These are phyloP conservation scores for Thamnophis elegans DNA, from an alignment of 2,797 vertebrate genomes.

Conservation along the genomic window DNA sequence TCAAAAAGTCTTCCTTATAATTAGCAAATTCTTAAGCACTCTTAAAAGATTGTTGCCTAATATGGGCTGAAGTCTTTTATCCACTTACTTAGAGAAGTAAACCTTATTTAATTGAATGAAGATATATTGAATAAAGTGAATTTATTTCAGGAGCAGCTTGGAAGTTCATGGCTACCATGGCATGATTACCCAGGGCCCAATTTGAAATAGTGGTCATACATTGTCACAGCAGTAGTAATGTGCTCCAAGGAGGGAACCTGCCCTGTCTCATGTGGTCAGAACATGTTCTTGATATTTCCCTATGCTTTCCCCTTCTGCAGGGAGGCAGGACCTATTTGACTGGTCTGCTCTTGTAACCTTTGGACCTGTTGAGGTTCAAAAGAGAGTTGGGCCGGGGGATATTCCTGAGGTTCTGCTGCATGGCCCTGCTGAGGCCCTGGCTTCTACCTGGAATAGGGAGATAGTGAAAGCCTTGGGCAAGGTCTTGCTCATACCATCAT, in stretches of 20 bases:
- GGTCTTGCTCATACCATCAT: not conserved
- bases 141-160: not conserved
- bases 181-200: not conserved
- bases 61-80: not conserved
- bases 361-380: not conserved
- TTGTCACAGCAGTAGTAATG: not conserved
- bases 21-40: constrained; percentile 2
- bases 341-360: not conserved
- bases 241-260: not conserved
- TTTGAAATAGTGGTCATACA: not conserved
- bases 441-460: not conserved
- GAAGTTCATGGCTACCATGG: not conserved
- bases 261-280: not conserved
- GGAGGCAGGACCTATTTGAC: not conserved
- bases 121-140: not conserved
- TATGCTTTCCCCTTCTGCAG: not conserved
- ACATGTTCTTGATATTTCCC: not conserved
- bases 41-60: not conserved
- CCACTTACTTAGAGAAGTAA: not conserved
- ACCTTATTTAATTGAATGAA: not conserved
- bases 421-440: not conserved
- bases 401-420: not conserved
- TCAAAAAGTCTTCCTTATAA: not conserved
- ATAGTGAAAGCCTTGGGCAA: not conserved
- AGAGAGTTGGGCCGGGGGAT: not conserved